These are phyloP conservation scores for Ochropacha duplaris DNA, from an alignment of 2,888 invertebrate genomes.

Conservation along the genomic window DNA sequence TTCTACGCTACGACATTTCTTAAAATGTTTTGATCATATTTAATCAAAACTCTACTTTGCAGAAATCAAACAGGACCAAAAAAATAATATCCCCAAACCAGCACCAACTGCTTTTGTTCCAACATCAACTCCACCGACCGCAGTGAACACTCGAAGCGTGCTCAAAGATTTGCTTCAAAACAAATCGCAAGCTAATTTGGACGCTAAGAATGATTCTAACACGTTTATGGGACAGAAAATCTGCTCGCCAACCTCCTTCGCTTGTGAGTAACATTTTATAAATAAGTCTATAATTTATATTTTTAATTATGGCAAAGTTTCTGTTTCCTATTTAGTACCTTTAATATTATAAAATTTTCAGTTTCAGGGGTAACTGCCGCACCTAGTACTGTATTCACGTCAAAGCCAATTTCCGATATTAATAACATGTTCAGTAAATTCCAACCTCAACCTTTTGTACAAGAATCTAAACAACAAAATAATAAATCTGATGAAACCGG, in stretches of 20 bases:
- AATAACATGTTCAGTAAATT: slow-evolving; percentile 58
- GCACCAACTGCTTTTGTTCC: slow-evolving; percentile 13
- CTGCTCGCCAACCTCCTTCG: slow-evolving; percentile 63
- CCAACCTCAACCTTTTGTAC: slow-evolving; percentile 37
- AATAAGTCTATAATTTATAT: not conserved
- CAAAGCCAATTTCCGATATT: slow-evolving; percentile 58
- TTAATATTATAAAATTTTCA: slow-evolving; percentile 10
- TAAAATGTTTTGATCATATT: too few species aligned
- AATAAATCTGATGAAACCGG: slow-evolving; percentile 64
- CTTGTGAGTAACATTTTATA: slow-evolving; percentile 42
- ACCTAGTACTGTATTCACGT: slow-evolving; percentile 46
- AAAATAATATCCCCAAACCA: slow-evolving; percentile 13
- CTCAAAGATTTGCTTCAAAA: slow-evolving; percentile 60
- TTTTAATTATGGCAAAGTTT: not conserved
- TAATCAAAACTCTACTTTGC: slow-evolving; percentile 11
- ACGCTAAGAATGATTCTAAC: slow-evolving; percentile 44
- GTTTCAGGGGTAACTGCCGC: slow-evolving; percentile 37
- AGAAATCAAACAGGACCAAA: slow-evolving; percentile 46
- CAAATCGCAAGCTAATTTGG: slow-evolving; percentile 42
- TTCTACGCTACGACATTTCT: too few species aligned
- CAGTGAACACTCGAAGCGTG: slow-evolving; percentile 46
- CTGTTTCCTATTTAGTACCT: not conserved
- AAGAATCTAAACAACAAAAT: slow-evolving; percentile 34
- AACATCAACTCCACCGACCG: slow-evolving; percentile 18
- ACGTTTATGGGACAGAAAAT: slow-evolving; percentile 73